Evolutionary conservation across 2,888 invertebrate species (phyloP), one percentile per base, ranked within the genome.

Genomic region (Limnephilus marmoratus): DNA sequence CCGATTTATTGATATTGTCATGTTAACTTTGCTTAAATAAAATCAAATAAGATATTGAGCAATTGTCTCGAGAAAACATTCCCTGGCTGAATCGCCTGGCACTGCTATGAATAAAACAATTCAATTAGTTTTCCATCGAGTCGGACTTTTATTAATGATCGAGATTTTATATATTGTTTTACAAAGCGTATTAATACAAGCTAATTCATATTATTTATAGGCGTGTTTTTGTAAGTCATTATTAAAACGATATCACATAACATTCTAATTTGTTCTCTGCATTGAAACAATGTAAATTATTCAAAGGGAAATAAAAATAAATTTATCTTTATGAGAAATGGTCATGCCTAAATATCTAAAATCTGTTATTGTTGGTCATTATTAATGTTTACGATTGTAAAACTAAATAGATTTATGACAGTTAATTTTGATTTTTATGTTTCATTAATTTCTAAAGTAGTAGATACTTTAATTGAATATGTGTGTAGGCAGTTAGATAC

Each of bases 1-100:
- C 68, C 86, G 86, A 86, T 86, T 86, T 86, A 86, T 86, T 45
- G 86, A 86, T 86, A 86, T 86, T 86, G 86, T 86, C 86, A 86
- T 86, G 86, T 86, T 12, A 13, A 49, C 86, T 86, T 49, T n/a
- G 45, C 86, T 86, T 49, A 86, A 49, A 86, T 86, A 86, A 86
- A 86, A 86, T 86, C 49, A 86, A 86, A 86, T 45, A 49, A 86
- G 86, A 86, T 86, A 86, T 86, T 86, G 45, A 86, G 86, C 86
- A 86, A 86, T 86, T 86, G 86, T 41, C n/a, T 29, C 13, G 29
- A 86, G 41, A 86, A 29, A 86, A 41, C 34, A 24, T 68, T 68
- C 82, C 34, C 82, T 31, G 68, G 13, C 82, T 37, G n/a, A 45
- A 37, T 45, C 15, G 41, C 41, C 29, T 15, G 86, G 29, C 49